These are phyloP conservation scores for Enteromius argenteus DNA, from an alignment of 2,797 vertebrate genomes.

Conservation along the genomic window DNA sequence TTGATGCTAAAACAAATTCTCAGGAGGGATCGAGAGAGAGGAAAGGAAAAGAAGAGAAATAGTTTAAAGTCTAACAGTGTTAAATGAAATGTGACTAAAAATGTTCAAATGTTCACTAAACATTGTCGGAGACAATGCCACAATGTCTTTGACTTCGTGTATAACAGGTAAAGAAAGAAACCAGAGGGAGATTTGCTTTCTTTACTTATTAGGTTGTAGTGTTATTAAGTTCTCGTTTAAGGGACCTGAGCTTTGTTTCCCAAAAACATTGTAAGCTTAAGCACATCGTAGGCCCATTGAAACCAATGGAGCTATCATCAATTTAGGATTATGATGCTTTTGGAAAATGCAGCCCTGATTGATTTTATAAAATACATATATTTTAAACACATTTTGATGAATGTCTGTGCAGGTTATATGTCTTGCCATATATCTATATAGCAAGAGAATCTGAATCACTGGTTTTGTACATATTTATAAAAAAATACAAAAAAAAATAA, in stretches of 20 bases:
- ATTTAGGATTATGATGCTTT: too few relatives aligned
- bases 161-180: slow-evolving; percentile 15
- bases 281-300: too few relatives aligned
- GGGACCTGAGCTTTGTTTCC: neutral
- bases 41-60: slow-evolving; percentile 27
- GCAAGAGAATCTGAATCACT: neutral
- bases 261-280: too few relatives aligned
- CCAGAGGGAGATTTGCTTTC: neutral
- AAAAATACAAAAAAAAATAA: neutral
- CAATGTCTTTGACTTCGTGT: neutral
- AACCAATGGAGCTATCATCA: too few relatives aligned
- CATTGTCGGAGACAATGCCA: neutral
- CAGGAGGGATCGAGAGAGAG: slow-evolving; percentile 42
- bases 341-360: too few relatives aligned
- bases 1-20: slow-evolving; percentile 40
- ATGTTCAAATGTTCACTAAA: too few relatives aligned
- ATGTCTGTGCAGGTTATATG: neutral
- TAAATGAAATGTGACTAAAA: slow-evolving; percentile 25
- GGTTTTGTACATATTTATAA: neutral
- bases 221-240: neutral
- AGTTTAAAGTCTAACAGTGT: slow-evolving; percentile 33
- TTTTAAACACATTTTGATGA: neutral
- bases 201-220: too few relatives aligned
- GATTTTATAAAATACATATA: neutral
- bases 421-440: neutral